Conservation (phyloP, 2,113 vertebrate genomes). For the Dendrocopos noguchii region DNA sequence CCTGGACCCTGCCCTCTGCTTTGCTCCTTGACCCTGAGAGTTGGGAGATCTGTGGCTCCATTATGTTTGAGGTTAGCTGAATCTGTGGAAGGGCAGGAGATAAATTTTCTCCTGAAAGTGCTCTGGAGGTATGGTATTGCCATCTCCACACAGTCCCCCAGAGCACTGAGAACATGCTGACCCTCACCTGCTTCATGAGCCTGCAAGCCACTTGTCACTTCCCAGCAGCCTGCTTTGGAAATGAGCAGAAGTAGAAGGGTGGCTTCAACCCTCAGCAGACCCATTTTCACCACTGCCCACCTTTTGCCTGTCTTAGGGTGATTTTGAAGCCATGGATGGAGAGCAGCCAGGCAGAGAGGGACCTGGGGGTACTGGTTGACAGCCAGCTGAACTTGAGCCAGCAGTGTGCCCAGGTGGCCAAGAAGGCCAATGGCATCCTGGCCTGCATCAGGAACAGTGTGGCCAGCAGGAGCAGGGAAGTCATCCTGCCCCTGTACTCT, state of each 20-base stretch:
- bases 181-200: accelerated
- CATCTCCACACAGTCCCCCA: accelerated
- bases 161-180: accelerated
- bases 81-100: not conserved
- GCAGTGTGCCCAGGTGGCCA: too few species aligned
- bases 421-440: too few species aligned
- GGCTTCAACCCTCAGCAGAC: not conserved
- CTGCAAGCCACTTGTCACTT: not conserved
- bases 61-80: not conserved
- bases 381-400: too few species aligned
- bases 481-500: too few species aligned
- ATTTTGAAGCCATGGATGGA: not conserved
- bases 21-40: not conserved
- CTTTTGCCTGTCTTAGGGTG: not conserved
- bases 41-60: not conserved
- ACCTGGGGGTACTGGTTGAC: too few species aligned
- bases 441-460: too few species aligned
- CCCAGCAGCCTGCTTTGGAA: not conserved
- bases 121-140: not conserved
- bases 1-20: not conserved
- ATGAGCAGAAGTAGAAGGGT: not conserved
- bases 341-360: too few species aligned
- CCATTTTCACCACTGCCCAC: not conserved
- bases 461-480: too few species aligned
- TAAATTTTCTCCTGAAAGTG: not conserved